These are phyloP conservation scores for Ctenopoma multispine DNA, from an alignment of 2,797 vertebrate species.

Conservation along the genomic window DNA sequence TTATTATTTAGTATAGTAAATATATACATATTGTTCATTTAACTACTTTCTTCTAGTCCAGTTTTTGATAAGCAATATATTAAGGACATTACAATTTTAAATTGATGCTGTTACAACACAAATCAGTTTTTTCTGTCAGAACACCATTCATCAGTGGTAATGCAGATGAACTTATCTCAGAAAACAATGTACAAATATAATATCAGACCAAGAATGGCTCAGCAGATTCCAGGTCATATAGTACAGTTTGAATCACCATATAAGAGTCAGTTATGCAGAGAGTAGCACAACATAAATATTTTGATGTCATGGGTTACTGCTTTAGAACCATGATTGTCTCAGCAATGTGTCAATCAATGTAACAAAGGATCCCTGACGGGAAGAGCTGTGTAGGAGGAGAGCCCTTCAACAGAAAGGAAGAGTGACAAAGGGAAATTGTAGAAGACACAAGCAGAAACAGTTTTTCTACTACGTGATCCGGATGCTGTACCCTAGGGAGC, in stretches of 20 bases:
- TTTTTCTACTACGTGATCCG: constrained; percentile 19
- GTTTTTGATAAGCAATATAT: too few relatives aligned
- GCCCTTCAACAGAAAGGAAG: constrained; percentile 23
- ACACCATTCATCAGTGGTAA: neutral
- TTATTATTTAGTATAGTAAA: too few relatives aligned
- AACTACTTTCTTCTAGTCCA: too few relatives aligned
- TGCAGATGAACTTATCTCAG: neutral
- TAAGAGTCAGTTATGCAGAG: neutral
- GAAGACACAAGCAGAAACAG: constrained; percentile 24
- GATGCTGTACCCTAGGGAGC: constrained; percentile 43
- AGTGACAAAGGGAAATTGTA: neutral
- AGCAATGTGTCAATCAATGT: constrained; percentile 35
- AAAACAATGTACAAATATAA: neutral
- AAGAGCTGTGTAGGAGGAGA: constrained; percentile 35
- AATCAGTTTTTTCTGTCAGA: neutral
- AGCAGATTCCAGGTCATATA: neutral
- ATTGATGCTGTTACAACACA: too few relatives aligned
- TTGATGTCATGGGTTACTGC: constrained; percentile 23
- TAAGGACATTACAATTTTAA: neutral
- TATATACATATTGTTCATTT: too few relatives aligned
- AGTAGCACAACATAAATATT: neutral
- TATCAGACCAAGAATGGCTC: neutral
- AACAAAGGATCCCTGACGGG: constrained; percentile 39
- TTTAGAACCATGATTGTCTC: constrained; percentile 32
- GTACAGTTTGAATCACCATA: neutral